These are phyloP conservation scores for Jacana jacana DNA, from an alignment of 2,113 vertebrate species.

Conservation along the genomic window DNA sequence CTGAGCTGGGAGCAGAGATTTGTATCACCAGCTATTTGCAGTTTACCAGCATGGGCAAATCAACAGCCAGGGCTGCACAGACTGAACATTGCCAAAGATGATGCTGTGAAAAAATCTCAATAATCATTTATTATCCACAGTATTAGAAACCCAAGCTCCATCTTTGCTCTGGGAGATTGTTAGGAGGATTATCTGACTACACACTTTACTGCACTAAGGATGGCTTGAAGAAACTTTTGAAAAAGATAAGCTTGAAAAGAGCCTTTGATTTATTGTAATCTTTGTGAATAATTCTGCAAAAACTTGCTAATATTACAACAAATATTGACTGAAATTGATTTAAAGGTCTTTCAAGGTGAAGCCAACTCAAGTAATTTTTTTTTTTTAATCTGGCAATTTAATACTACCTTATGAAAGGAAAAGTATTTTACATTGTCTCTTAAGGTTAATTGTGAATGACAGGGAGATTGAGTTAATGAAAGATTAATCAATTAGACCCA, in stretches of 20 bases:
- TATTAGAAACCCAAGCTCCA: not conserved
- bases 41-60: not conserved
- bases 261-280: constrained; percentile 20
- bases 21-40: not conserved
- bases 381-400: not conserved
- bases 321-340: constrained; percentile 1
- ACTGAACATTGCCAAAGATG: fast-evolving
- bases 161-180: not conserved
- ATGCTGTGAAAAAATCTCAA: not conserved
- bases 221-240: constrained; percentile 5
- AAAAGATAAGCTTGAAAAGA: constrained; percentile 25
- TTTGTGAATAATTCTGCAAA: constrained; percentile 1
- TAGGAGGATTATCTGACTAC: not conserved
- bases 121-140: constrained; percentile 12
- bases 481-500: not conserved
- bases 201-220: not conserved
- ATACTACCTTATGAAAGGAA: not conserved
- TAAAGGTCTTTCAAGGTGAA: constrained; percentile 14
- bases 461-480: not conserved
- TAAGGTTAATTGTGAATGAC: not conserved
- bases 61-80: not conserved
- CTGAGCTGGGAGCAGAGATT: not conserved
- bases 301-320: constrained; percentile 11
- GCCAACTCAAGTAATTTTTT: not conserved
- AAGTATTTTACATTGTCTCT: not conserved